Evolutionary conservation across 2,888 invertebrate species (phyloP).

Genomic region (Xestia rhomboidea): DNA sequence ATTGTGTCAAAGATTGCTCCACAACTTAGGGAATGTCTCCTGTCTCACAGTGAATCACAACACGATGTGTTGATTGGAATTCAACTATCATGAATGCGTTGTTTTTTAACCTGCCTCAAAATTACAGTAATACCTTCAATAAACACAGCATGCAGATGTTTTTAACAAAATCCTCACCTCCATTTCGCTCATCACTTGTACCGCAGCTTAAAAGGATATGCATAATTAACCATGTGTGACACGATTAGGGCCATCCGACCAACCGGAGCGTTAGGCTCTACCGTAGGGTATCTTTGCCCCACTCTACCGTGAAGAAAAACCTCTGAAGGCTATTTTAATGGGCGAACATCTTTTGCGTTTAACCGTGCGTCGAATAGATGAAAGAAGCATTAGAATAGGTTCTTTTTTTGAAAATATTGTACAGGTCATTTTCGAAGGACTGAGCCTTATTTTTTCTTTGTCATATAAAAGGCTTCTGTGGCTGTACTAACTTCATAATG

Average conservation of each 20-base stretch:
- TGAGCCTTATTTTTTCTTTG: background rate
- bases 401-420: slow-evolving; percentile 12
- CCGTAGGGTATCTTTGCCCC: slow-evolving; percentile 68
- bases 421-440: background rate
- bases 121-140: background rate
- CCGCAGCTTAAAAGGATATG: slow-evolving; percentile 77
- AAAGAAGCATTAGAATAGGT: slow-evolving; percentile 35
- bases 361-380: slow-evolving; percentile 46
- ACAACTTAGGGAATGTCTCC: background rate
- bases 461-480: background rate
- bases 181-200: slow-evolving; percentile 38
- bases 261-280: slow-evolving; percentile 72
- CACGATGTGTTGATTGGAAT: background rate
- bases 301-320: slow-evolving; percentile 72
- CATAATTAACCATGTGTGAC: slow-evolving; percentile 87
- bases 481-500: background rate
- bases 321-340: slow-evolving; percentile 72
- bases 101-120: background rate
- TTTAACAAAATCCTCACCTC: background rate
- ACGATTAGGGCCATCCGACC: slow-evolving; percentile 79
- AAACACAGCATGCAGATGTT: background rate
- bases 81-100: background rate
- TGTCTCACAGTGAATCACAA: background rate
- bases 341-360: slow-evolving; percentile 57
- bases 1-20: background rate